Conservation (phyloP, 2,113 vertebrate species). For the Tretioscincus oriximinensis region DNA sequence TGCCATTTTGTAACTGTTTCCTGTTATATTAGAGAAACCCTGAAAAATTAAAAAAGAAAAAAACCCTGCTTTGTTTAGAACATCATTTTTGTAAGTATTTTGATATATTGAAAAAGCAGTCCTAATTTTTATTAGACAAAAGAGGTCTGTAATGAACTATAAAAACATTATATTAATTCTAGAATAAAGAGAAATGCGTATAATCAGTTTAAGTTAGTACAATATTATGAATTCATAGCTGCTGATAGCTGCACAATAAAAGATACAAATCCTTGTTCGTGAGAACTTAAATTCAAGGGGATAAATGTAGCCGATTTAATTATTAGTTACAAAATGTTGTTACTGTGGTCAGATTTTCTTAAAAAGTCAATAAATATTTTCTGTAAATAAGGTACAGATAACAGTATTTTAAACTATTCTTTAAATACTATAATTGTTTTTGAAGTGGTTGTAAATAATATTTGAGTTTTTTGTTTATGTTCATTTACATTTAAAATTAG, state of each 20-base stretch:
- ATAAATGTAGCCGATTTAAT: constrained; percentile 18
- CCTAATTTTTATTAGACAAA: background rate
- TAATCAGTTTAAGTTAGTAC: background rate
- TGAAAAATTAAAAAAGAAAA: constrained; percentile 29
- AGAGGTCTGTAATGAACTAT: background rate
- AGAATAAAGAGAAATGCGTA: background rate
- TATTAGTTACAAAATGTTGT: background rate
- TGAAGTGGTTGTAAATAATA: background rate
- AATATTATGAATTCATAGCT: background rate
- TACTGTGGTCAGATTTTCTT: constrained; percentile 20
- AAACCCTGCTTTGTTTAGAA: constrained; percentile 24
- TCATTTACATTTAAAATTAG: background rate
- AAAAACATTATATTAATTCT: background rate
- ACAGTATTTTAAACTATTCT: background rate
- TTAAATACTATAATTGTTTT: background rate
- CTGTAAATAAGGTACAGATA: constrained; percentile 11
- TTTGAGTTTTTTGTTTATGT: background rate
- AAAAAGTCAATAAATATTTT: background rate
- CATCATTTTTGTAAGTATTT: background rate
- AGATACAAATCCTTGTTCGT: background rate
- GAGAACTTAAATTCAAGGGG: background rate
- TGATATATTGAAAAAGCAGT: background rate
- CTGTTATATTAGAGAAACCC: constrained; percentile 23
- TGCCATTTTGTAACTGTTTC: constrained; percentile 44
- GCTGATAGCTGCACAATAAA: background rate